These are phyloP conservation scores for Apocheima hispidaria DNA, from an alignment of 2,888 invertebrate species.

Conservation along the genomic window DNA sequence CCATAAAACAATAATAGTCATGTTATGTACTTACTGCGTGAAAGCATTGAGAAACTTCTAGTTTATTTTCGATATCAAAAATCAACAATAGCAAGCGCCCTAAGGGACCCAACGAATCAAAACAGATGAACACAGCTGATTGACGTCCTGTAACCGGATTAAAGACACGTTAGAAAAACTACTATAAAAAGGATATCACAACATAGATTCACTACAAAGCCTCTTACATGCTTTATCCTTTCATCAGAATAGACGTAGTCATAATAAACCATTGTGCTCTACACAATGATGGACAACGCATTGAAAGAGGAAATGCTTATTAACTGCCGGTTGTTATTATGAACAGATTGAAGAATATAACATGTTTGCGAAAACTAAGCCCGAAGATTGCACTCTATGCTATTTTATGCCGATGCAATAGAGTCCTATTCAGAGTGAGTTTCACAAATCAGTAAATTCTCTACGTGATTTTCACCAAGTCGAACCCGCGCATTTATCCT, in stretches of 20 bases:
- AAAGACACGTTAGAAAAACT: constrained; percentile 31
- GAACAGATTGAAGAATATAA: constrained; percentile 20
- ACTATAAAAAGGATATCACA: constrained; percentile 13
- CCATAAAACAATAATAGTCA: too few species aligned
- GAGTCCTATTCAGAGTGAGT: not conserved
- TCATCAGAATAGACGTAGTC: constrained; percentile 35
- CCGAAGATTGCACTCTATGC: not conserved
- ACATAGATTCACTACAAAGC: constrained; percentile 20
- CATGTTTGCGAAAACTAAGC: constrained; percentile 6
- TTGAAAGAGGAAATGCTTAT: constrained; percentile 21
- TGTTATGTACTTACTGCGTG: too few species aligned
- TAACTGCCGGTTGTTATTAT: constrained; percentile 12
- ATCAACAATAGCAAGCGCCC: not conserved
- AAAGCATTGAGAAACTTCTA: too few species aligned
- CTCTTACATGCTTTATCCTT: constrained; percentile 33
- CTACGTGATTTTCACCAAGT: constrained; percentile 10
- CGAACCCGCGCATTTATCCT: constrained; percentile 12
- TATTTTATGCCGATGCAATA: not conserved
- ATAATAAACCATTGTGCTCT: constrained; percentile 47
- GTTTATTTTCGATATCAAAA: not conserved
- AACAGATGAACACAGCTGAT: constrained; percentile 10
- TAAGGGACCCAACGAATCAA: not conserved
- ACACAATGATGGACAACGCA: constrained; percentile 32
- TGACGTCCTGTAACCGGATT: constrained; percentile 12
- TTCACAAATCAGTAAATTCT: not conserved